A percentile compares a stretch with the other conserved stretches of the same genome.
phyloP scores from a whole-genome alignment of 1,140 invertebrate species.

The Phenacoccus solenopsis region DNA sequence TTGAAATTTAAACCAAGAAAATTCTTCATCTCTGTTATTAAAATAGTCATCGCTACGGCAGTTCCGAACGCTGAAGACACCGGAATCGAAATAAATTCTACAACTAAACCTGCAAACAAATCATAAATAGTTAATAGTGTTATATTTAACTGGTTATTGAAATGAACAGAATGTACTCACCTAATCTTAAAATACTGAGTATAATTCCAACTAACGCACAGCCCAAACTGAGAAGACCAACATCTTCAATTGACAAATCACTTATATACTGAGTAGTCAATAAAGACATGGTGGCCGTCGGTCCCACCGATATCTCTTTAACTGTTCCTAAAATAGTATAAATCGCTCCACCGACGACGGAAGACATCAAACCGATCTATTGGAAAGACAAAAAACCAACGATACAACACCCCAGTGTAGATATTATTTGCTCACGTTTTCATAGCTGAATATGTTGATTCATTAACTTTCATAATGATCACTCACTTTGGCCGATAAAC shows the following conservation, averaged over 20 bases:
- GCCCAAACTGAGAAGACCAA: slow-evolving; percentile 2
- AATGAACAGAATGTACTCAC: too few relatives aligned
- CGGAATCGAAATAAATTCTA: slow-evolving; percentile 7
- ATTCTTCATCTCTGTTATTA: background rate
- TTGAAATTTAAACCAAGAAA: background rate
- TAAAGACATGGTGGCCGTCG: background rate
- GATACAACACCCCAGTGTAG: too few relatives aligned
- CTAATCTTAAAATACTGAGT: slow-evolving; percentile 15
- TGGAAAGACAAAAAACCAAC: too few relatives aligned
- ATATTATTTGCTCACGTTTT: too few relatives aligned
- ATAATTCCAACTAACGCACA: background rate
- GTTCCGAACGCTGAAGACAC: background rate
- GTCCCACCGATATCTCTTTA: background rate
- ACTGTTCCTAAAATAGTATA: background rate
- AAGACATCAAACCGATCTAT: slow-evolving; percentile 9
- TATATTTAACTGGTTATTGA: too few relatives aligned
- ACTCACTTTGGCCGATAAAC: slow-evolving; percentile 41
- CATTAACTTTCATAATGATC: background rate
- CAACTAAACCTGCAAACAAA: slow-evolving; percentile 9
- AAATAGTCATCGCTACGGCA: background rate
- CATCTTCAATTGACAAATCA: background rate
- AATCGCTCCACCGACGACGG: background rate
- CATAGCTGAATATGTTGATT: too few relatives aligned
- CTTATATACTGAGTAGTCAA: background rate
- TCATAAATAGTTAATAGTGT: too few relatives aligned